phyloP scores from a whole-genome alignment of 2,797 vertebrate genomes.

The Megalops cyprinoides region DNA sequence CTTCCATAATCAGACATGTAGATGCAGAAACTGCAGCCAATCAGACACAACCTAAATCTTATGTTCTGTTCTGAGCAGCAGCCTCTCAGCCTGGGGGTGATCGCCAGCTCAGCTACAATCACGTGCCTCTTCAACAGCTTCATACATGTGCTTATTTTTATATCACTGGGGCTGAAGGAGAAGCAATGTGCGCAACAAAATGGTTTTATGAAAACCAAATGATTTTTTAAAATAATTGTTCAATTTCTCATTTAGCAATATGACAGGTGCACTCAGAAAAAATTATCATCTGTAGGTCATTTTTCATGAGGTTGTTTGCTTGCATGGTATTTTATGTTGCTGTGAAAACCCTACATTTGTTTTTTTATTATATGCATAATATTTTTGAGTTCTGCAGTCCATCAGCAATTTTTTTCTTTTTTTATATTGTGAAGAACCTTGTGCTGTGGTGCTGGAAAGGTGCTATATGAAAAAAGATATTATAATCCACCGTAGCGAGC shows the following conservation, averaged over 20 bases:
- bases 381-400: too few species aligned
- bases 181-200: neutral
- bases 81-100: conserved; percentile 19
- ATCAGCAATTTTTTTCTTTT: too few species aligned
- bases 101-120: conserved; percentile 29
- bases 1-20: neutral
- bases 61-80: conserved; percentile 29
- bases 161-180: conserved; percentile 26
- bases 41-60: conserved; percentile 27
- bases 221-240: neutral
- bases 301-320: too few species aligned
- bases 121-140: conserved; percentile 23
- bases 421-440: too few species aligned
- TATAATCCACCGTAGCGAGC: too few species aligned
- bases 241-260: neutral
- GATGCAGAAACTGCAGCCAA: conserved; percentile 18
- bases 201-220: neutral
- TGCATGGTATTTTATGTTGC: neutral
- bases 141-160: conserved; percentile 30
- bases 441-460: too few species aligned
- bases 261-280: neutral
- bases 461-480: neutral
- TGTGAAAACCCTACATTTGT: neutral
- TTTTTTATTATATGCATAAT: too few species aligned
- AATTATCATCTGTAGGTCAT: neutral